Evolutionary conservation across 1,140 invertebrate genomes (phyloP).

Genomic region (Diprion similis): DNA sequence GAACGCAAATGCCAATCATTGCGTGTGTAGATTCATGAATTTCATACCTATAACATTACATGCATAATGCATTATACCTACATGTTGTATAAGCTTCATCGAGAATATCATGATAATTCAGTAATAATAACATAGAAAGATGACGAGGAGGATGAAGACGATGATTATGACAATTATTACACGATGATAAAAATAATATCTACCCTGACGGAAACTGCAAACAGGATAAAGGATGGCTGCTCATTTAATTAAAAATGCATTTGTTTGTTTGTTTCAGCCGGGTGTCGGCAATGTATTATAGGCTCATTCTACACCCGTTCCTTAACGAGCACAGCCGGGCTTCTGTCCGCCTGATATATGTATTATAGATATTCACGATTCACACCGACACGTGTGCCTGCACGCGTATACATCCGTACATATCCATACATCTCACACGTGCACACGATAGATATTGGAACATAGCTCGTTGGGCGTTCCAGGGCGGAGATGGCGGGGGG

Average conservation of each 20-base stretch:
- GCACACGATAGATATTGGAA: neutral
- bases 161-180: too few species aligned
- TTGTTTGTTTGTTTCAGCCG: neutral
- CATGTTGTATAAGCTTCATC: too few species aligned
- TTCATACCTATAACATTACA: too few species aligned
- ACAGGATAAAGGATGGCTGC: neutral
- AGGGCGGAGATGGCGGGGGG: neutral
- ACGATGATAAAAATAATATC: conserved; percentile 8
- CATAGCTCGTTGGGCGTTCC: neutral
- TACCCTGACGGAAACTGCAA: conserved; percentile 11
- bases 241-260: conserved; percentile 16
- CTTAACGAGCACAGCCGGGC: neutral
- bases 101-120: too few species aligned
- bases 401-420: neutral
- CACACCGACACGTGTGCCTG: neutral
- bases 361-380: neutral
- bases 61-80: too few species aligned
- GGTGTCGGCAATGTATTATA: too few species aligned
- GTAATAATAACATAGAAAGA: too few species aligned
- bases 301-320: neutral
- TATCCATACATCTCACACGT: neutral
- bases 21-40: too few species aligned
- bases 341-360: neutral
- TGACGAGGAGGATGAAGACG: too few species aligned
- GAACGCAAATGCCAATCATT: too few species aligned